Conservation (phyloP, 2,113 vertebrate genomes). For the Pyrgilauda ruficollis region DNA sequence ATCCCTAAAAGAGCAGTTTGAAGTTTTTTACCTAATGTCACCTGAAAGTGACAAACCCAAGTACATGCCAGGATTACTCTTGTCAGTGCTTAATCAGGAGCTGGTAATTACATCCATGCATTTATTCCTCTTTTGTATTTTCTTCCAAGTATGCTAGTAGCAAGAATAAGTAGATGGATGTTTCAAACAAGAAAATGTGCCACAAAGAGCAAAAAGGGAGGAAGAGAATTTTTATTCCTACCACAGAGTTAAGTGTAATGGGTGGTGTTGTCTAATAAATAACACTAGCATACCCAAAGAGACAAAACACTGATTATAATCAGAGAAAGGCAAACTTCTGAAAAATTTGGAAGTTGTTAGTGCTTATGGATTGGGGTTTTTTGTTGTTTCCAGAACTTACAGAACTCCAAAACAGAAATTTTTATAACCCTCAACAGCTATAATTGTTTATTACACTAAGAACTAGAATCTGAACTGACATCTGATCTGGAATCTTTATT, state of each 20-base stretch:
- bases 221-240: not conserved
- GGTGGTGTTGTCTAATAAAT: not conserved
- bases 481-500: not conserved
- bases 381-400: not conserved
- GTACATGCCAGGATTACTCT: not conserved
- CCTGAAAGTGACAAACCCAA: slow-evolving; percentile 33
- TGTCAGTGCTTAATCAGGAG: not conserved
- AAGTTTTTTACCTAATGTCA: slow-evolving; percentile 13
- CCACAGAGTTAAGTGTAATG: not conserved
- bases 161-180: not conserved
- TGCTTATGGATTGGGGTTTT: not conserved
- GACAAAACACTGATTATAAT: not conserved
- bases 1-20: not conserved
- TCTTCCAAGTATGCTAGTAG: not conserved
- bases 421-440: not conserved
- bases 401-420: not conserved
- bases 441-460: not conserved
- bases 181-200: not conserved
- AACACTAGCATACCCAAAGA: not conserved
- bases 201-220: not conserved
- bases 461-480: not conserved
- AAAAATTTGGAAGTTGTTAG: not conserved
- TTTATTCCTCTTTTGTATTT: not conserved
- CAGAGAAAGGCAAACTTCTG: not conserved
- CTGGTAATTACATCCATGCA: not conserved